Evolutionary conservation across 1,140 invertebrate species (phyloP), one percentile per base, ranked within the genome.

Genomic region (Mizuhopecten yessoensis): DNA sequence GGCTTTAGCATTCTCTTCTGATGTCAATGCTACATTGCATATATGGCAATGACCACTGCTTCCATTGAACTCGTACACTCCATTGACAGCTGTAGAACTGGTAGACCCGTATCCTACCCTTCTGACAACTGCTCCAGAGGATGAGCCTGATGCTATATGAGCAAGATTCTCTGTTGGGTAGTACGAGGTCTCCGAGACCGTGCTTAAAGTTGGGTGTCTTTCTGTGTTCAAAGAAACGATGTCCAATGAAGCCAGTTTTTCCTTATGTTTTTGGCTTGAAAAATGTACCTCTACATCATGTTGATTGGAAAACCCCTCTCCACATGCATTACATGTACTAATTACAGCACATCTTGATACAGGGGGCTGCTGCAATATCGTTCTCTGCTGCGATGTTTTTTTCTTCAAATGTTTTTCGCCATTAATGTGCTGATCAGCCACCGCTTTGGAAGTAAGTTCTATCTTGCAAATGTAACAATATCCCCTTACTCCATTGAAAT

Each of bases 381-480:
- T 11, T 57, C 7, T 57, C 23, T 7, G 23, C 45, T 57, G 45
- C 45, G 20, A 57, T 11, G 5, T 15, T 57, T 86, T 91, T 9
- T 90, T 88, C 86, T 94, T 94, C 33, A 88, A 39, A 88, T 94
- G 94, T 39, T 91, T 92, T 90, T 93, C 88, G 34, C 94, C 94
- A 57, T 86, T 88, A 11, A 95, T 57, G 34, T 95, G 94, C 87
- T 95, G 93, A 29, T 87, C 87, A 13, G 91, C 92, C 88, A 93
- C 93, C 17, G 88, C 86, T 86, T 86, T 33, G 0, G 94, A 95
- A 34, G 94, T 93, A 0, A 95, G 88, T 33, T 93, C 93, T 42
- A 95, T 89, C 29, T 92, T 57, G 91, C 94, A 95, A 34, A 94
- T 36, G 88, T 92, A 91, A 57, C 94, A 95, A 49, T 90, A 92